Conservation (phyloP, 2,888 invertebrate species). For the Sesia apiformis region DNA sequence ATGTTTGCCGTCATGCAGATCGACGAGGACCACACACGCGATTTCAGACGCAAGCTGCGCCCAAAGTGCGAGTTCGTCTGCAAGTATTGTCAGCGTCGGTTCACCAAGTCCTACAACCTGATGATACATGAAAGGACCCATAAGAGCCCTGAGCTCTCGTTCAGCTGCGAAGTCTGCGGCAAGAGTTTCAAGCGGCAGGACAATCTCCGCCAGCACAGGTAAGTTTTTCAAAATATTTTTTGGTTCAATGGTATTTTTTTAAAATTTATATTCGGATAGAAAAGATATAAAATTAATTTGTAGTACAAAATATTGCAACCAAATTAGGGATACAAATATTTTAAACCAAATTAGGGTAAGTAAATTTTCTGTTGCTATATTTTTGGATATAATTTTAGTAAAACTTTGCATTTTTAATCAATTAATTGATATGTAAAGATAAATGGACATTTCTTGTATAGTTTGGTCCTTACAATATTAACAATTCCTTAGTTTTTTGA, state of each 20-base stretch:
- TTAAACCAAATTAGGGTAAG: no score
- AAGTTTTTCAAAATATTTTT: conserved; percentile 22
- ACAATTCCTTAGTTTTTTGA: no score
- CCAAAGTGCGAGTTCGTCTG: conserved; percentile 98
- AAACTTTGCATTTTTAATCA: background rate
- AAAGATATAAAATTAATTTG: no score
- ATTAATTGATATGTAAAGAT: background rate
- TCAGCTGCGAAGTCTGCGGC: conserved; percentile 97
- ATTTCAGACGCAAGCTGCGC: conserved; percentile 91
- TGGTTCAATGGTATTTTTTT: background rate
- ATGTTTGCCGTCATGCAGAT: conserved; percentile 94
- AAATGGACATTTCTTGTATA: no score
- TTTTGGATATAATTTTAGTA: background rate
- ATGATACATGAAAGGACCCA: conserved; percentile 99
- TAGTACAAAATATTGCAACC: no score
- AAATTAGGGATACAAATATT: no score
- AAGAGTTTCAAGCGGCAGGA: conserved; percentile 99
- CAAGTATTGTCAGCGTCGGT: conserved; percentile 97
- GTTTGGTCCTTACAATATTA: no score
- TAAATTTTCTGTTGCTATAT: no score
- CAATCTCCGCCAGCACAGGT: conserved; percentile 96
- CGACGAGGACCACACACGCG: conserved; percentile 89
- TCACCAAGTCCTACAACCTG: conserved; percentile 98
- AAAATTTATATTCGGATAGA: background rate
- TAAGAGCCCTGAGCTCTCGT: conserved; percentile 96